These are phyloP conservation scores for Sinocyclocheilus anophthalmus DNA, from an alignment of 2,113 vertebrate species.

Conservation along the genomic window DNA sequence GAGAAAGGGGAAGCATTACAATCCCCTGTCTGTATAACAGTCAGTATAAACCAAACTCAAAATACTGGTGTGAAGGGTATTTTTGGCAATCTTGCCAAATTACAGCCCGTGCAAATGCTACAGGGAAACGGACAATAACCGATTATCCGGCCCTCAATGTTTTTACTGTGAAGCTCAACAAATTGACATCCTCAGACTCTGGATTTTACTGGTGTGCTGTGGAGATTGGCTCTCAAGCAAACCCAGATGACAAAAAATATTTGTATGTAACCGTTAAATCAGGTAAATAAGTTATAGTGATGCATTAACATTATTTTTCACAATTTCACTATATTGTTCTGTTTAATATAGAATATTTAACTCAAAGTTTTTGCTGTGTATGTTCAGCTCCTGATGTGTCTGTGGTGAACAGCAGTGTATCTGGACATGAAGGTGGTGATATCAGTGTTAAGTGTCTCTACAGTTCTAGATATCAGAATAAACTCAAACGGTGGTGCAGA, in stretches of 20 bases:
- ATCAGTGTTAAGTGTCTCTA: neutral
- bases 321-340: neutral
- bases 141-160: slow-evolving; percentile 36
- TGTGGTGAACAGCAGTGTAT: slow-evolving; percentile 43
- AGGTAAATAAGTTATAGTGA: slow-evolving; percentile 12
- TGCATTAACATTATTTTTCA: too few relatives aligned
- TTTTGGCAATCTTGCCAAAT: fast-evolving
- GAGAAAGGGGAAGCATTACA: slow-evolving; percentile 24
- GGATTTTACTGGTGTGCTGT: slow-evolving; percentile 38
- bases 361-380: neutral
- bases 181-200: neutral
- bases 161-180: slow-evolving; percentile 45
- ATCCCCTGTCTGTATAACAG: slow-evolving; percentile 49
- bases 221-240: neutral
- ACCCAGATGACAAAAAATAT: neutral
- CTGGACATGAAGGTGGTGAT: neutral
- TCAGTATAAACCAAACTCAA: slow-evolving; percentile 25
- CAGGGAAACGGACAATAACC: slow-evolving; percentile 23
- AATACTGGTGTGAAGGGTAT: slow-evolving; percentile 42
- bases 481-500: neutral
- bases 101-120: neutral
- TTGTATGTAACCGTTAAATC: slow-evolving; percentile 19
- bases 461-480: neutral
- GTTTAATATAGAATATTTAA: neutral
- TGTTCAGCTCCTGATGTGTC: slow-evolving; percentile 36